These are phyloP conservation scores for Drosophila meridiana DNA, from an alignment of 2,888 invertebrate genomes.

Conservation along the genomic window DNA sequence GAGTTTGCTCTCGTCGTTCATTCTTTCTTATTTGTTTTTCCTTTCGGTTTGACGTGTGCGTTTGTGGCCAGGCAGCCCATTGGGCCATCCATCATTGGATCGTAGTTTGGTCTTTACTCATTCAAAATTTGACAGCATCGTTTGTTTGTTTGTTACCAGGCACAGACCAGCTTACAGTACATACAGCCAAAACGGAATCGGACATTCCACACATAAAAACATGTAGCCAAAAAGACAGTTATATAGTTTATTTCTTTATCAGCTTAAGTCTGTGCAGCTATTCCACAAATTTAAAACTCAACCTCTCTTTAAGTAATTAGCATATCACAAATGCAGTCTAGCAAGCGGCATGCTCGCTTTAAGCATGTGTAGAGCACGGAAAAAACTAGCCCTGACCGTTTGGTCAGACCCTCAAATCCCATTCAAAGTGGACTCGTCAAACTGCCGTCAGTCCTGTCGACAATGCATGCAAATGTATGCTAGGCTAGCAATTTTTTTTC, in stretches of 20 bases:
- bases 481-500: conserved; percentile 36
- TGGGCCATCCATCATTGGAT: conserved; percentile 75
- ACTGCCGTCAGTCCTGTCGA: conserved; percentile 58
- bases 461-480: conserved; percentile 74
- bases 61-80: conserved; percentile 45
- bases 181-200: conserved; percentile 61
- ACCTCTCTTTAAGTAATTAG: not conserved
- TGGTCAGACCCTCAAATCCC: not conserved
- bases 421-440: conserved; percentile 62
- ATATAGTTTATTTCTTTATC: not conserved
- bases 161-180: conserved; percentile 28
- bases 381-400: not conserved
- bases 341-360: conserved; percentile 6
- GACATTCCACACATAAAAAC: conserved; percentile 58
- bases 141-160: conserved; percentile 66
- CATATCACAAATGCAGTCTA: not conserved
- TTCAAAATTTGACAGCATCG: conserved; percentile 81
- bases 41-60: conserved; percentile 23
- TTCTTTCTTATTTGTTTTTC: conserved; percentile 1
- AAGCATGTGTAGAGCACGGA: conserved; percentile 10
- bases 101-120: conserved; percentile 78
- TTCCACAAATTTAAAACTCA: not conserved
- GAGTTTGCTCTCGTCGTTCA: conserved; percentile 30
- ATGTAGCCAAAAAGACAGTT: not conserved
- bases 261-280: not conserved